Evolutionary conservation across 2,113 vertebrate genomes (phyloP), one percentile per base, ranked within the genome.

Genomic region (Solea solea): DNA sequence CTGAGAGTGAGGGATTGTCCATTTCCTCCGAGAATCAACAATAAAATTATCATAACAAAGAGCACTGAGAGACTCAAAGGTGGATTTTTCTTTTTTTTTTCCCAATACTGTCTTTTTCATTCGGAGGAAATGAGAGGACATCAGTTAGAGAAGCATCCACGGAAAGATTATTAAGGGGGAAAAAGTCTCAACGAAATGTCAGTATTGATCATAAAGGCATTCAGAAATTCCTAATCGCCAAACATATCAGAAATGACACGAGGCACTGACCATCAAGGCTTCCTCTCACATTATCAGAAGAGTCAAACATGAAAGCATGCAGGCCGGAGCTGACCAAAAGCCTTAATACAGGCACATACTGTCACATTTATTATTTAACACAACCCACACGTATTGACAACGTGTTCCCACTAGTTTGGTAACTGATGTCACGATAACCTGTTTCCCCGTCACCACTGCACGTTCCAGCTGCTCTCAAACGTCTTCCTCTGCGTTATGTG

Each of bases 31-130:
- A 83, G 85, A 91, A 92, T 89, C 83, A 87, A 93, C 90, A 93
- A 91, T 89, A 85, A 87, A 84, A 93, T 93, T 92, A 92, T 92
- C 91, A 93, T 93, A 87, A 93, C 91, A 93, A 94, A 92, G 89
- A 85, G 83, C 85, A 86, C 50, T 15, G 74, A 85, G 46, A 74
- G 80, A 80, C 85, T 85, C 78, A 81, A 86, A 85, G 85, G 89
- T 87, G 81, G 81, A 82, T 86, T 85, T 81, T 42, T 57, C 15
- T 50, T 50, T 50, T n/a, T 50, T 50, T 16, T 41, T 81, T 77
- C 60, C 72, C 79, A 76, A 78, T 72, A 84, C 81, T 86, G 75
- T 87, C 84, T 85, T 85, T 50, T 88, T 78, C 77, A 81, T 79
- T 87, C 71, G 58, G 74, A 69, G 79, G 80, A 83, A 82, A 80